These are phyloP conservation scores for Mythimna vitellina DNA, from an alignment of 2,888 invertebrate genomes.

Conservation along the genomic window DNA sequence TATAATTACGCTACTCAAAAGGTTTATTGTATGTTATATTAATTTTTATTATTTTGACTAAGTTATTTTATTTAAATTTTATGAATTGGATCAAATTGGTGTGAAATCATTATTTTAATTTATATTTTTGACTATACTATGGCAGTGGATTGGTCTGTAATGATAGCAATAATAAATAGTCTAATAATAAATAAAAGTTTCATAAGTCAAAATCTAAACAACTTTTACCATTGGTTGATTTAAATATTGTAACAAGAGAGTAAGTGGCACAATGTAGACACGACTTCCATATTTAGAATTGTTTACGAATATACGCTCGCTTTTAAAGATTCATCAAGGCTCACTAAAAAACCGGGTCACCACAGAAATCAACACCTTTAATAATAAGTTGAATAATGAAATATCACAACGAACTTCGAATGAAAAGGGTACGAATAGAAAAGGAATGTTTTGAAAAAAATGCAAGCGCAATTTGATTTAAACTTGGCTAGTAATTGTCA, in stretches of 20 bases:
- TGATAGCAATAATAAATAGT: too few relatives aligned
- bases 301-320: slow-evolving; percentile 4
- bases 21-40: too few relatives aligned
- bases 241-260: slow-evolving; percentile 23
- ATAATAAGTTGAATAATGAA: background rate
- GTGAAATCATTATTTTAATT: too few relatives aligned
- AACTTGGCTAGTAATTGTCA: slow-evolving; percentile 12
- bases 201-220: slow-evolving; percentile 21
- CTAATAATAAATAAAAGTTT: too few relatives aligned
- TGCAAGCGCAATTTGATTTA: slow-evolving; percentile 5
- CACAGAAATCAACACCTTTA: background rate
- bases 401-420: background rate
- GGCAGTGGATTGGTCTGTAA: too few relatives aligned
- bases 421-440: too few relatives aligned
- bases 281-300: slow-evolving; percentile 32
- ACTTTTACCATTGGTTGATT: slow-evolving; percentile 38
- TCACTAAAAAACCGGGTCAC: slow-evolving; percentile 6
- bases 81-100: too few relatives aligned
- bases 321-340: background rate
- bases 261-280: slow-evolving; percentile 38
- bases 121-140: too few relatives aligned
- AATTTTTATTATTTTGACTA: too few relatives aligned
- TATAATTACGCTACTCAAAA: too few relatives aligned
- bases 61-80: too few relatives aligned
- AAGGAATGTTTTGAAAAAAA: background rate